Evolutionary conservation across 2,888 invertebrate genomes (phyloP).

Genomic region (Erebia aethiops): DNA sequence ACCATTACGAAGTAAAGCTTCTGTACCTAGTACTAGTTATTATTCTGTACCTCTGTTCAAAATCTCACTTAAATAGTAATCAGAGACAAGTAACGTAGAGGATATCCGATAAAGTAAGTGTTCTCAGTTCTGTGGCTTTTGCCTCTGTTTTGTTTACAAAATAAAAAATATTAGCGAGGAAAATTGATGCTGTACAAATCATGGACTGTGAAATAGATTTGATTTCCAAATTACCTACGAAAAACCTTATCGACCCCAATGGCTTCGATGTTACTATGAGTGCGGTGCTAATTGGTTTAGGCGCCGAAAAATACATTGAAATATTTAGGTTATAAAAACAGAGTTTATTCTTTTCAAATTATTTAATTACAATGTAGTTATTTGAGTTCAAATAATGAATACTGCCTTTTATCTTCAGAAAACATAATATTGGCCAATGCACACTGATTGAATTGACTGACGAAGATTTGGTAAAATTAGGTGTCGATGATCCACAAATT

Average conservation of each 20-base stretch:
- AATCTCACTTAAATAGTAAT: no score
- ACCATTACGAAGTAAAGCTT: no score
- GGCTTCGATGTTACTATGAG: slow-evolving; percentile 69
- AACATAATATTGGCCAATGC: slow-evolving; percentile 70
- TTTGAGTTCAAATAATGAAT: neutral
- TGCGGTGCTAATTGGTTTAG: slow-evolving; percentile 65
- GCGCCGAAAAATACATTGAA: slow-evolving; percentile 71
- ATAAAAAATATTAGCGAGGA: neutral
- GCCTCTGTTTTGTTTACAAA: neutral
- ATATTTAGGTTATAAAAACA: slow-evolving; percentile 64
- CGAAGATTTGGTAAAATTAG: slow-evolving; percentile 70
- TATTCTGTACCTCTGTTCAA: no score
- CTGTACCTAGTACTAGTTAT: no score
- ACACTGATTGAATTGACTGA: slow-evolving; percentile 69
- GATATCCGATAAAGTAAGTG: no score
- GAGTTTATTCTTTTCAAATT: neutral
- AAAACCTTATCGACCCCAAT: slow-evolving; percentile 60
- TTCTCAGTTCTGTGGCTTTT: no score
- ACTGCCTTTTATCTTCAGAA: slow-evolving; percentile 50
- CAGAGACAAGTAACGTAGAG: no score
- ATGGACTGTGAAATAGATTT: slow-evolving; percentile 32
- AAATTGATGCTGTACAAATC: neutral
- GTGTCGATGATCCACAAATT: slow-evolving; percentile 63
- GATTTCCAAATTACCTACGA: slow-evolving; percentile 39
- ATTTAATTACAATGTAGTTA: neutral